Evolutionary conservation across 2,888 invertebrate genomes (phyloP).

Genomic region (Lagria hirta): DNA sequence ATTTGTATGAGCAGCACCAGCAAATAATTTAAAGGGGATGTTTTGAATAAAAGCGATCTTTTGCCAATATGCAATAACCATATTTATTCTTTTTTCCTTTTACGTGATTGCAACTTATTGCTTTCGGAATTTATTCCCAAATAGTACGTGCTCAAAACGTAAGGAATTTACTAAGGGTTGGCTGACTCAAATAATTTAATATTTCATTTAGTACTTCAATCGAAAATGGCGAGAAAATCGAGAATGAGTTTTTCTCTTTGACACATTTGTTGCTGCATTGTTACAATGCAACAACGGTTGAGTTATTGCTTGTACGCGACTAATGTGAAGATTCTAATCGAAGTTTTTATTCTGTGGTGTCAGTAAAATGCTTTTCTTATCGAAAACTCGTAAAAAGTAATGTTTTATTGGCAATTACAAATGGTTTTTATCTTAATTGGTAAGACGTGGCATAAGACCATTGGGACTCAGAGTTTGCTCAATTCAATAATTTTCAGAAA

Average conservation of each 20-base stretch:
- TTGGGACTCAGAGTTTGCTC: too few species aligned
- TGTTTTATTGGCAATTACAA: too few species aligned
- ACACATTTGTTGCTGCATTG: constrained; percentile 1
- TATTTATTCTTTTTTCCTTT: constrained; percentile 21
- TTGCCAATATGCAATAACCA: constrained; percentile 24
- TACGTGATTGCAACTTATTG: constrained; percentile 25
- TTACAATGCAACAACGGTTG: neutral
- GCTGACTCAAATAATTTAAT: constrained; percentile 9
- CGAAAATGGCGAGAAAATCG: neutral
- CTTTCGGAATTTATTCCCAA: constrained; percentile 23
- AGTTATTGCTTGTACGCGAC: neutral
- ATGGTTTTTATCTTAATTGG: too few species aligned
- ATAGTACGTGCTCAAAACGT: constrained; percentile 21
- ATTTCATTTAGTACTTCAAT: neutral
- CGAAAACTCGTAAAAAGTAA: too few species aligned
- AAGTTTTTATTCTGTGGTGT: too few species aligned
- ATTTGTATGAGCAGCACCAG: constrained; percentile 8
- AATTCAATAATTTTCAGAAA: too few species aligned
- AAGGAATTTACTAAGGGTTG: constrained; percentile 14
- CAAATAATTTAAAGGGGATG: constrained; percentile 21
- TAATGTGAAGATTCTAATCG: too few species aligned
- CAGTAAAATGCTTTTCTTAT: too few species aligned
- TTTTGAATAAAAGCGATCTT: constrained; percentile 16
- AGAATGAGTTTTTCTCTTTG: neutral
- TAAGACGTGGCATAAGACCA: too few species aligned